Conservation (phyloP, 53 echinoderm and acorn worm genomes). For the Crossaster papposus region DNA sequence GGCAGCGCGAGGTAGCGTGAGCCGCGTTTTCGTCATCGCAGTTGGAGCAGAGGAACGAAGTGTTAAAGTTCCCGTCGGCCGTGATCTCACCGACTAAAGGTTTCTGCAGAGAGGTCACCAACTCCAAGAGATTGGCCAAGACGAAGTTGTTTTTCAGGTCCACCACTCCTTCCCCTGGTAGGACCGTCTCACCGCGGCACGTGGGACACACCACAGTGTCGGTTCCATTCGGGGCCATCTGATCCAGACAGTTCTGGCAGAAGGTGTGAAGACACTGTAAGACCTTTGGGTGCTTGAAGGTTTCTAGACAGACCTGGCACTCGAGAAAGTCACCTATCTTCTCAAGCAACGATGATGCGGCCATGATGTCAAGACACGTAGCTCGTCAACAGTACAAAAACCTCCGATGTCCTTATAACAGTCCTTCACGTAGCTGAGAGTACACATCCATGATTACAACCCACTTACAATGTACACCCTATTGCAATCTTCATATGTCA, state of each 20-base stretch:
- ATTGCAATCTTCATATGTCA: background rate
- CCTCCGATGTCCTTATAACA: background rate
- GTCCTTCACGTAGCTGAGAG: background rate
- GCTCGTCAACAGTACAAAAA: background rate
- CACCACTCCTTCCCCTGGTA: conserved; percentile 81
- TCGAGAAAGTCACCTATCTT: conserved; percentile 91
- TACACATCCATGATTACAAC: background rate
- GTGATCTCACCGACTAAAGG: conserved; percentile 69
- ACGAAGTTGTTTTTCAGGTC: conserved; percentile 91
- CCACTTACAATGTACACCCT: background rate
- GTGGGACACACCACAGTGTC: conserved; percentile 79
- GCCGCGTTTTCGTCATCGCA: conserved; percentile 74
- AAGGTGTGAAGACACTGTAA: conserved; percentile 95
- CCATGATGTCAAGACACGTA: conserved; percentile 53
- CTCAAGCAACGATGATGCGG: conserved; percentile 85
- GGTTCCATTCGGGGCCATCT: conserved; percentile 75
- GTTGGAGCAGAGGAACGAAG: conserved; percentile 79
- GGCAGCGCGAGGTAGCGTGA: conserved; percentile 77
- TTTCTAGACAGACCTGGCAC: conserved; percentile 89
- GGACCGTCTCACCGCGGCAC: conserved; percentile 79
- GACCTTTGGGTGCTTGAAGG: conserved; percentile 85
- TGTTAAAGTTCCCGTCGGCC: conserved; percentile 60
- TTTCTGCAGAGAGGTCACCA: conserved; percentile 86
- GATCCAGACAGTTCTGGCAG: conserved; percentile 81
- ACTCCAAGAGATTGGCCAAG: conserved; percentile 83